Conservation (phyloP, 2,888 invertebrate species). For the Epiblema foenella region DNA sequence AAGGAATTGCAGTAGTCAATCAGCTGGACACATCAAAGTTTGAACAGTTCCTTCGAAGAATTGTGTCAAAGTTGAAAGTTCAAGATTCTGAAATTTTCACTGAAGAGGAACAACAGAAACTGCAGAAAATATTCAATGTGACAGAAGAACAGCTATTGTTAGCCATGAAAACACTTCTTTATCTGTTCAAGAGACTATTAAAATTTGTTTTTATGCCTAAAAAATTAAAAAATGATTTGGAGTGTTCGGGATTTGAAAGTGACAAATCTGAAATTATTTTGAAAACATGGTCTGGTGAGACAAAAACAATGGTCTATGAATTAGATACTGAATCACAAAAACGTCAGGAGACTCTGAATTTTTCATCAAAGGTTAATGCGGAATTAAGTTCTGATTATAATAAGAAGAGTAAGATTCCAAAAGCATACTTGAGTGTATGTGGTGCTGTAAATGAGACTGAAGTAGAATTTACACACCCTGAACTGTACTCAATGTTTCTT, state of each 20-base stretch:
- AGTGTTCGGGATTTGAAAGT: constrained; percentile 62
- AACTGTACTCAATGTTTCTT: constrained; percentile 72
- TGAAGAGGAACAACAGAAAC: constrained; percentile 68
- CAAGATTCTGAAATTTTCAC: constrained; percentile 73
- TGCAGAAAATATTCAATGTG: constrained; percentile 71
- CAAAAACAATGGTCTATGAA: constrained; percentile 67
- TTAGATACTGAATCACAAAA: constrained; percentile 59
- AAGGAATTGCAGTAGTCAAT: constrained; percentile 69
- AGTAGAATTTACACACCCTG: constrained; percentile 74
- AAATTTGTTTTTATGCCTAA: constrained; percentile 77
- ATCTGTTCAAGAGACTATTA: constrained; percentile 68
- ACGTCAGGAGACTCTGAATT: constrained; percentile 57
- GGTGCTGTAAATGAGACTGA: constrained; percentile 59
- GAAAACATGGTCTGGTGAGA: constrained; percentile 76
- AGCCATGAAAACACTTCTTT: constrained; percentile 70
- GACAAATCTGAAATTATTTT: constrained; percentile 70
- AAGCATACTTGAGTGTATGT: constrained; percentile 67
- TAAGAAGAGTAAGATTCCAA: constrained; percentile 74
- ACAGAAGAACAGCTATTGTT: constrained; percentile 64
- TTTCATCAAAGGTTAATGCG: constrained; percentile 75
- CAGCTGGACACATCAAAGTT: constrained; percentile 70
- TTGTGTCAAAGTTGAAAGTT: constrained; percentile 67
- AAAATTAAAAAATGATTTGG: constrained; percentile 70
- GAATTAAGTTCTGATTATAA: constrained; percentile 75
- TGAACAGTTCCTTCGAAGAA: constrained; percentile 74